Evolutionary conservation across 2,888 invertebrate species (phyloP).

Genomic region (Cheilosia vernalis): DNA sequence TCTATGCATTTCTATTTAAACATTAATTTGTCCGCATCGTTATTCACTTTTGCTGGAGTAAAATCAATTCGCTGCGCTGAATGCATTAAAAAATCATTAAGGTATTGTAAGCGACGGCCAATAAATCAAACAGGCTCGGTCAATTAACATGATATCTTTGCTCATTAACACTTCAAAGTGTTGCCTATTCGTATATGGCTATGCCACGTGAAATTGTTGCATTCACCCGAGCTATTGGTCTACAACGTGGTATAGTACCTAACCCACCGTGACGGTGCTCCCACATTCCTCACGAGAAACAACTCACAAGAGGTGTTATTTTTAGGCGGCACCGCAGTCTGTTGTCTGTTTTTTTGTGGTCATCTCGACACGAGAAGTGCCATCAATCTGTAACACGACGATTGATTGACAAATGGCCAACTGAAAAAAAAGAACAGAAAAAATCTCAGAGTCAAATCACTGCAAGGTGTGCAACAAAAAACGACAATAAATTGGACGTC

Average conservation of each 20-base stretch:
- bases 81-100: slow-evolving; percentile 67
- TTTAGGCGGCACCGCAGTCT: slow-evolving; percentile 14
- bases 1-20: not conserved
- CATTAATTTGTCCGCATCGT: slow-evolving; percentile 38
- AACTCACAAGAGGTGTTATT: slow-evolving; percentile 30
- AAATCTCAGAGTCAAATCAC: slow-evolving; percentile 24
- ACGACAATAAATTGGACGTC: slow-evolving; percentile 54
- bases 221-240: slow-evolving; percentile 47
- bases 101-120: slow-evolving; percentile 49
- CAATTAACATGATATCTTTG: slow-evolving; percentile 68
- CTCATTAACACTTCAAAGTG: slow-evolving; percentile 67
- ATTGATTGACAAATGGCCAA: slow-evolving; percentile 69
- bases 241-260: slow-evolving; percentile 37
- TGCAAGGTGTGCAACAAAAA: slow-evolving; percentile 36
- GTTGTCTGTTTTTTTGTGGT: slow-evolving; percentile 42
- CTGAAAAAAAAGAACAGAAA: slow-evolving; percentile 33
- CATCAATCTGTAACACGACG: slow-evolving; percentile 69
- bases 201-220: slow-evolving; percentile 49
- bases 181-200: slow-evolving; percentile 15
- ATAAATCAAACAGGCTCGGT: slow-evolving; percentile 63
- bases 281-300: slow-evolving; percentile 41
- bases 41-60: slow-evolving; percentile 37
- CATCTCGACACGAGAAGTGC: slow-evolving; percentile 36
- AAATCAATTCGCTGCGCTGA: slow-evolving; percentile 32
- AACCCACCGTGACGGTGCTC: slow-evolving; percentile 16